Base-by-base conservation (phyloP, 1,140 invertebrate genomes). In the Matsumurasca onukii region DNA sequence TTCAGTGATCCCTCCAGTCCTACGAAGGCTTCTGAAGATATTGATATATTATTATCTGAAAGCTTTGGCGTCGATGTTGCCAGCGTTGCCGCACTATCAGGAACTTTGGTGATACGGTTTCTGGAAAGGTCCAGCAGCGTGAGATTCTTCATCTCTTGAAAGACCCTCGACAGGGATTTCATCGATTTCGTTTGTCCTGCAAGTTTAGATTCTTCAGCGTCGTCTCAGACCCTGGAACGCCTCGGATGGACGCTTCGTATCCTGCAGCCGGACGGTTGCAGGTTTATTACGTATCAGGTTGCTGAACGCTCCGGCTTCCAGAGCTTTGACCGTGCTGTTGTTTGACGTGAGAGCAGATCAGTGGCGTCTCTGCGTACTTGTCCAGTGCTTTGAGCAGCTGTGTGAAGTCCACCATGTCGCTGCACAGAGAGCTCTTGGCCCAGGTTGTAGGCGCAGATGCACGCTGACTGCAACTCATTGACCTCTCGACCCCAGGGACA, bases 301-400 rank as follows among this genome's bases (percentile, higher is more conserved):
- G 13, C 81, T 78, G 71, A 97, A 90, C 24, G 89, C 86, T 45
- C 85, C 83, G 72, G 92, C 86, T 31, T 79, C 85, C 69, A 94
- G 79, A 49, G 80, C 81, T 3, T 82, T 83, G 29, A 95, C 86
- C 1, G 90, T 90, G 24, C 91, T 91, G 79, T 95, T 95, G 78
- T 94, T n/a, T 94, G 13, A 97, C 84, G 76, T 95, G n/a, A 95
- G 20, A 97, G 85, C 49, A 96, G 80, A 78, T 96, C 94, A 52
- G 96, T 81, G 0, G 87, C 74, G 85, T 81, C 63, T 83, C 80
- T 9, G 88, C 86, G 79, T 88, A 89, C 66, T 84, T 85, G 74
- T 86, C 88, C 72, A 96, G 81, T 0, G 90, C 88, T 62, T 84
- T 80, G 31, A 95, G 74, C 15, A 97, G 81, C 59, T 85, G 80